A percentile compares a stretch with the other conserved stretches of the same genome.
Conservation (phyloP, 1,140 invertebrate species). For the Thereuonema tuberculata region DNA sequence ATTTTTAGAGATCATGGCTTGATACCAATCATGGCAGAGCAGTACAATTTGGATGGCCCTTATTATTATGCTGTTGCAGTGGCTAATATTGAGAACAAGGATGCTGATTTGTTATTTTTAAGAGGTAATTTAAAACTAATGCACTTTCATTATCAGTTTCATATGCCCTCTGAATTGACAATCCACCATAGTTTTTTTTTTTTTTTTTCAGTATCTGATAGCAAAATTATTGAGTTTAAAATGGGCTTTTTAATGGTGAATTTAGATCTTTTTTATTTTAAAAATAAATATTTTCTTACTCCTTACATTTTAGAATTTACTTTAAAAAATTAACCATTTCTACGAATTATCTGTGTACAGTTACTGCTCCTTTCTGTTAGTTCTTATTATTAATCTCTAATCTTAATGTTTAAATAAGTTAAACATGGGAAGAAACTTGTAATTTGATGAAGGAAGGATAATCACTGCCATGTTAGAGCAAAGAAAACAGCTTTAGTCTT, state of each 20-base stretch:
- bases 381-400: no score
- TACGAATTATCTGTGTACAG: no score
- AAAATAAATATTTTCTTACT: neutral
- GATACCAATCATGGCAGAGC: conserved; percentile 76
- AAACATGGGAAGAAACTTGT: no score
- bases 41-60: conserved; percentile 67
- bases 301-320: no score
- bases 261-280: neutral
- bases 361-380: no score
- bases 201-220: conserved; percentile 20
- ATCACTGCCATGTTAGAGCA: no score
- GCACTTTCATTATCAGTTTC: conserved; percentile 31
- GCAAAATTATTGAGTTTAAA: conserved; percentile 27
- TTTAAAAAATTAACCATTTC: no score
- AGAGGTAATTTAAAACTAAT: conserved; percentile 43
- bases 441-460: no score
- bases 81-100: conserved; percentile 69
- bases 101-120: conserved; percentile 74
- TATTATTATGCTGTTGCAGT: conserved; percentile 92
- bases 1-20: conserved; percentile 46
- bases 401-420: no score
- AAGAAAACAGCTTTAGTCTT: no score
- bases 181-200: conserved; percentile 1
- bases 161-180: no score
- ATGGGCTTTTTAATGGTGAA: neutral